phyloP scores from a whole-genome alignment of 1,140 invertebrate genomes.

The Drosophila saltans region DNA sequence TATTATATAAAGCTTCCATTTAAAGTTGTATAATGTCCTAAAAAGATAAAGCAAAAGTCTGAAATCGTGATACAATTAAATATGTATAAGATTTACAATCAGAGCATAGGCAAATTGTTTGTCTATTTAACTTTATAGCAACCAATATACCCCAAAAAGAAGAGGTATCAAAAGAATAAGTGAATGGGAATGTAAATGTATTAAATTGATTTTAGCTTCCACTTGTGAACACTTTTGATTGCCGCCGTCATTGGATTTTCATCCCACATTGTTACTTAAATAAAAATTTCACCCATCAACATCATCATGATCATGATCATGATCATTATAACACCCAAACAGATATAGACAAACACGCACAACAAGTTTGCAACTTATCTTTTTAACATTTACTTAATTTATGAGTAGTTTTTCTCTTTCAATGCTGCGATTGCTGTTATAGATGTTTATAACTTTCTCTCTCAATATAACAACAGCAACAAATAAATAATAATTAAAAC shows the following conservation, averaged over 20 bases:
- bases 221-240: constrained; percentile 6
- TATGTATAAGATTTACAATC: too few species aligned
- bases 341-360: constrained; percentile 16
- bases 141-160: not conserved
- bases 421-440: constrained; percentile 20
- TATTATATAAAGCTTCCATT: too few species aligned
- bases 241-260: not conserved
- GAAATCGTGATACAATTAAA: too few species aligned
- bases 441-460: constrained; percentile 24
- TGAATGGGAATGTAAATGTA: not conserved
- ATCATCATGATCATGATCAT: constrained; percentile 5
- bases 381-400: constrained; percentile 25
- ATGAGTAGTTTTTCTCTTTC: constrained; percentile 21
- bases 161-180: constrained; percentile 4
- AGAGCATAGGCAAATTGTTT: too few species aligned
- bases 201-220: constrained; percentile 1
- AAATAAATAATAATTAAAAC: constrained; percentile 25
- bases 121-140: too few species aligned
- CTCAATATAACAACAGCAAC: constrained; percentile 3
- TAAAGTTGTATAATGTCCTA: too few species aligned
- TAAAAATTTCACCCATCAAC: constrained; percentile 1
- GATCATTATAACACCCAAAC: constrained; percentile 11
- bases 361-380: constrained; percentile 28
- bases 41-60: too few species aligned
- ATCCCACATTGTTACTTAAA: constrained; percentile 5